Evolutionary conservation across 2,113 vertebrate species (phyloP).

Genomic region (Gallinago media): DNA sequence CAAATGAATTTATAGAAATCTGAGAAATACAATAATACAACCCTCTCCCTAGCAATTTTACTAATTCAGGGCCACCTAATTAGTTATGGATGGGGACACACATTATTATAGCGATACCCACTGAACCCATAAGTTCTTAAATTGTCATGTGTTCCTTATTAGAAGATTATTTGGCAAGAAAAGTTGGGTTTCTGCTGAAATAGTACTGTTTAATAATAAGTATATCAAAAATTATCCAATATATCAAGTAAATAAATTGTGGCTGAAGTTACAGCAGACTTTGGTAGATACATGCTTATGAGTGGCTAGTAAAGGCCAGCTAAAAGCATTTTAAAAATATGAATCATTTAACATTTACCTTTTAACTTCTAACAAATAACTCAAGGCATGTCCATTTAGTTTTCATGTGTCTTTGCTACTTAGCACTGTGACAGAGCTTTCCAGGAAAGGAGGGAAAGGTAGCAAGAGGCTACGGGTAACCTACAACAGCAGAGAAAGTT

Average conservation of each 20-base stretch:
- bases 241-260: background rate
- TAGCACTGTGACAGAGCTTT: background rate
- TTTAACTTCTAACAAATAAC: background rate
- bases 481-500: background rate
- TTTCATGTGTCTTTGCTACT: background rate
- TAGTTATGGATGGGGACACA: background rate
- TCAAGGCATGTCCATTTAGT: background rate
- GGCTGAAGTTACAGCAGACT: background rate
- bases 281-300: rapidly evolving
- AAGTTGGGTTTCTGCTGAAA: background rate
- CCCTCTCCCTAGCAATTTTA: background rate
- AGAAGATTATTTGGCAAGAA: background rate
- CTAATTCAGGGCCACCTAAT: background rate
- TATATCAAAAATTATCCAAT: background rate
- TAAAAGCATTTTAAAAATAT: background rate
- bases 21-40: background rate
- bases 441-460: background rate
- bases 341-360: background rate
- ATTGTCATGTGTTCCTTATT: background rate
- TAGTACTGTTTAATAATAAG: background rate
- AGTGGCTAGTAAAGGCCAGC: background rate
- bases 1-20: background rate
- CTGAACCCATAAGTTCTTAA: background rate
- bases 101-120: background rate
- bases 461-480: background rate